Evolutionary conservation across 2,113 vertebrate genomes (phyloP), one percentile per base, ranked within the genome.

Genomic region (Myiagra hebetior): DNA sequence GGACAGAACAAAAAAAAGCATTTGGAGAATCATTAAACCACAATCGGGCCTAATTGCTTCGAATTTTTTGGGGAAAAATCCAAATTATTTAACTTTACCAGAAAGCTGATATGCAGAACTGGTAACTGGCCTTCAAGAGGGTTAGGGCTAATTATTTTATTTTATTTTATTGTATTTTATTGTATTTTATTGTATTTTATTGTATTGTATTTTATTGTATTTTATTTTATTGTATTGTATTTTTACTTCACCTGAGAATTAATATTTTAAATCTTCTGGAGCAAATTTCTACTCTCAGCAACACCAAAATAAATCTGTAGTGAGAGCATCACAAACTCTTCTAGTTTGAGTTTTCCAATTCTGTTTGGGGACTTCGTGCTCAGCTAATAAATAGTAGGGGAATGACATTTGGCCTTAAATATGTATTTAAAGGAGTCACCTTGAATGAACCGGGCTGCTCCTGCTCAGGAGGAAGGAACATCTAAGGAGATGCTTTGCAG

Each of bases 11-110:
- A 86, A 97, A 87, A 80, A 88, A 96, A 47, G 60, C 79, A 52
- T 93, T 92, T 94, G 68, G 86, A 92, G 75, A 95, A 92, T 91
- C 68, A 89, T 95, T 95, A 97, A 95, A 83, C 86, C 79, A 67
- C 80, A 86, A 69, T 84, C 39, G 39, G 86, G 63, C 64, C 50
- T 90, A 83, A 91, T 93, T 91, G 79, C 64, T 95, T 69, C 5
- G 2, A 16, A 57, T 69, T 80, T 75, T 53, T 69, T 60, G 50
- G 85, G 84, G 88, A 97, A 83, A 86, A 44, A 41, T 65, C 68
- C 79, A 74, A 31, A 12, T 33, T 56, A 60, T 49, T 91, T 78
- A 74, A 91, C 72, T 86, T 62, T 28, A 65, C 41, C 65, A 50
- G 68, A 28, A 49, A 88, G 88, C 55, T 91, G 85, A 37, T 57